phyloP scores from a whole-genome alignment of 2,797 vertebrate genomes.

The Bovichtus variegatus region DNA sequence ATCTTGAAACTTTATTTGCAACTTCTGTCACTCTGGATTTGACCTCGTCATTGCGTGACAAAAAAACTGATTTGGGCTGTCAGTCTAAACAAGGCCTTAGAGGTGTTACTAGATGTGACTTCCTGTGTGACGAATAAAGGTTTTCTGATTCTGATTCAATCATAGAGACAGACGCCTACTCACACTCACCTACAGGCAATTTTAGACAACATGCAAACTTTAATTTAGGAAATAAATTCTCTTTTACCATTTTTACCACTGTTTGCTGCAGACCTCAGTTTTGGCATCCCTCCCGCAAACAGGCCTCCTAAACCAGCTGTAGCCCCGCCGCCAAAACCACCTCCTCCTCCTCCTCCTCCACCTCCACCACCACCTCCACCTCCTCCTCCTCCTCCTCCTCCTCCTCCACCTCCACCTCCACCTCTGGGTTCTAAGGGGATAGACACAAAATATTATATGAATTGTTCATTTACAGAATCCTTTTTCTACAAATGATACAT shows the following conservation, averaged over 20 bases:
- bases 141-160: no score
- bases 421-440: slow-evolving; percentile 91
- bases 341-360: slow-evolving; percentile 57
- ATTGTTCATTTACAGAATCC: not conserved
- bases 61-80: no score
- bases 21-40: no score
- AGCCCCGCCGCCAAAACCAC: slow-evolving; percentile 76
- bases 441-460: slow-evolving; percentile 10
- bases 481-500: not conserved
- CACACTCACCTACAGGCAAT: no score
- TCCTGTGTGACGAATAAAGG: no score
- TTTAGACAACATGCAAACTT: not conserved
- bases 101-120: no score
- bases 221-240: not conserved
- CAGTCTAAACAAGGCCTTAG: no score
- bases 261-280: slow-evolving; percentile 89
- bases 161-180: no score
- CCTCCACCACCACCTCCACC: slow-evolving; percentile 68
- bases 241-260: slow-evolving; percentile 85
- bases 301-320: slow-evolving; percentile 91
- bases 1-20: no score
- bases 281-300: slow-evolving; percentile 96
- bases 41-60: no score
- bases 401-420: slow-evolving; percentile 73
- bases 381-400: slow-evolving; percentile 76